Conservation (phyloP, 2,888 invertebrate genomes). For the Erebia palarica region DNA sequence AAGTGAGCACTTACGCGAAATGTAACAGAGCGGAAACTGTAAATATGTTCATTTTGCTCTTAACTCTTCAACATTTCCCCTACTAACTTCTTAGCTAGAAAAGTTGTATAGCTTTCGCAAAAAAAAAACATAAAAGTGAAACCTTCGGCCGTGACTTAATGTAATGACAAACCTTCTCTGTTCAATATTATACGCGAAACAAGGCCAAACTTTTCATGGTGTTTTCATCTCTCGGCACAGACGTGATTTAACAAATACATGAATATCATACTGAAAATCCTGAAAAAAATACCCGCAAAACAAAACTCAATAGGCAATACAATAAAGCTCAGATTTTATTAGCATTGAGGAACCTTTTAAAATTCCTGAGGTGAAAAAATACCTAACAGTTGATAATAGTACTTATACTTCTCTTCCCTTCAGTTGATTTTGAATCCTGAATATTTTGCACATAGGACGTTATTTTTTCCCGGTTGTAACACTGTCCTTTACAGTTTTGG, state of each 20-base stretch:
- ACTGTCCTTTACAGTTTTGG: conserved; percentile 68
- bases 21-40: conserved; percentile 20
- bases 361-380: conserved; percentile 73
- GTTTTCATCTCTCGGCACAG: conserved; percentile 76
- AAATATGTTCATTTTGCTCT: conserved; percentile 26
- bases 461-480: conserved; percentile 51
- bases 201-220: conserved; percentile 72
- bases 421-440: conserved; percentile 19
- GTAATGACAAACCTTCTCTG: conserved; percentile 63
- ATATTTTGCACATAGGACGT: conserved; percentile 47
- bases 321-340: conserved; percentile 66
- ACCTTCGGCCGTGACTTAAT: conserved; percentile 62
- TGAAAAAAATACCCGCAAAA: conserved; percentile 59
- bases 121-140: conserved; percentile 33
- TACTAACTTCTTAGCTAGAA: conserved; percentile 19
- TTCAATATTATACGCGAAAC: conserved; percentile 60
- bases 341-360: conserved; percentile 69
- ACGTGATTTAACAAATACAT: conserved; percentile 79
- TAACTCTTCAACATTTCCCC: conserved; percentile 22
- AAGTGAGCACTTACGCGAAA: conserved; percentile 12
- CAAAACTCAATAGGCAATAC: conserved; percentile 56
- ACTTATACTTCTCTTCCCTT: conserved; percentile 41
- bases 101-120: conserved; percentile 24
- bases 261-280: conserved; percentile 79
- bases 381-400: conserved; percentile 51